Evolutionary conservation across 2,797 vertebrate species (phyloP).

Genomic region (Sebastes matsubarae): DNA sequence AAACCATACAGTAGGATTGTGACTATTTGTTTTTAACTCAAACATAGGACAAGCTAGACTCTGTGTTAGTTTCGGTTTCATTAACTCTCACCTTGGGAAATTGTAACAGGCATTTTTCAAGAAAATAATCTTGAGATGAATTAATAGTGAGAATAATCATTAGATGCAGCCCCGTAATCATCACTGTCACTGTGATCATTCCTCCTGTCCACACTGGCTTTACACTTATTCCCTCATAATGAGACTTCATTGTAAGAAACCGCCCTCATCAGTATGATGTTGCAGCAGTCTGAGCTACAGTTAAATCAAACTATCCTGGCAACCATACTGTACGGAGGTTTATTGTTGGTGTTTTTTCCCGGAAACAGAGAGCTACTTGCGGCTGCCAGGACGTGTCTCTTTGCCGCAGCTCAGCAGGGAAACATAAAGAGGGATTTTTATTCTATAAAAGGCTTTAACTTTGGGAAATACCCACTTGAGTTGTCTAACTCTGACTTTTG

Average conservation of each 20-base stretch:
- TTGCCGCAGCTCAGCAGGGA: neutral
- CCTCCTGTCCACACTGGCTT: no score
- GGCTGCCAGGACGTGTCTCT: neutral
- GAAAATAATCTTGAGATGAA: no score
- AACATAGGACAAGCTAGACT: no score
- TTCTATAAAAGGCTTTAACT: neutral
- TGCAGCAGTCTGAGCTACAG: neutral
- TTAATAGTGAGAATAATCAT: no score
- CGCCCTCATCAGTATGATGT: neutral
- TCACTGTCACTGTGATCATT: no score
- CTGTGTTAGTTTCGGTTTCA: rapidly evolving
- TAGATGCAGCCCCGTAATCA: no score
- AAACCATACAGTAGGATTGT: no score
- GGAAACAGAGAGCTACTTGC: neutral
- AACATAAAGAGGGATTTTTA: neutral
- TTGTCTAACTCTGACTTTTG: neutral
- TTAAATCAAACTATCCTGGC: neutral
- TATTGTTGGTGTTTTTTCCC: neutral
- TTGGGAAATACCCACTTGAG: neutral
- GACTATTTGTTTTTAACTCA: no score
- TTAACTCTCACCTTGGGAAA: no score
- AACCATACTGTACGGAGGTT: neutral
- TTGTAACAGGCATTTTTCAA: no score
- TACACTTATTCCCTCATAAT: no score
- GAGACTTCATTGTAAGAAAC: neutral